phyloP scores from a whole-genome alignment of 2,797 vertebrate genomes.

The Bryconaethiops microstoma region DNA sequence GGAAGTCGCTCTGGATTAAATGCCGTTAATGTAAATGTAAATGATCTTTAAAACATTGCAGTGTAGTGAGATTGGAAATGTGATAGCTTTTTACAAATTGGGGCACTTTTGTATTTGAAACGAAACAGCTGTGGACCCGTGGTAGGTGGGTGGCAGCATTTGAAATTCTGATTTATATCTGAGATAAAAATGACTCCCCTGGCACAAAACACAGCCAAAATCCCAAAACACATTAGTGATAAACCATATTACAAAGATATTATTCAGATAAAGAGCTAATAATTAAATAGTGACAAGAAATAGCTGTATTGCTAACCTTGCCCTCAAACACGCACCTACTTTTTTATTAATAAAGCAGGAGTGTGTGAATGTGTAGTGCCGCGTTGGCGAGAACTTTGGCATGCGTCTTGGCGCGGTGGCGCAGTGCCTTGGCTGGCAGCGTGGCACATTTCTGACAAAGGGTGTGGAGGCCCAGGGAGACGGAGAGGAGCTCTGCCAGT shows the following conservation, averaged over 20 bases:
- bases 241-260: neutral
- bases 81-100: constrained; percentile 10
- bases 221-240: neutral
- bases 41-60: too few species aligned
- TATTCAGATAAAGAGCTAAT: neutral
- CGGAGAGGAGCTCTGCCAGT: constrained; percentile 65
- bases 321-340: neutral
- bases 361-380: constrained; percentile 33
- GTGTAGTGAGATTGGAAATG: constrained; percentile 11
- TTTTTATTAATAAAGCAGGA: constrained; percentile 26
- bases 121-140: neutral
- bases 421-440: constrained; percentile 71
- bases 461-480: constrained; percentile 45
- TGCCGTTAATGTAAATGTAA: too few species aligned
- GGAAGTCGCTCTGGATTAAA: too few species aligned
- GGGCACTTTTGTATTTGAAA: constrained; percentile 10
- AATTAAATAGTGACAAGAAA: neutral
- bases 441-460: constrained; percentile 61
- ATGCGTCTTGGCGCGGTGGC: constrained; percentile 66
- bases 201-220: neutral
- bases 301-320: neutral
- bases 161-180: neutral
- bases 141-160: neutral
- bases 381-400: constrained; percentile 65
- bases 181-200: neutral